These are phyloP conservation scores for Stenurella melanura DNA, from an alignment of 2,888 invertebrate species.

Conservation along the genomic window DNA sequence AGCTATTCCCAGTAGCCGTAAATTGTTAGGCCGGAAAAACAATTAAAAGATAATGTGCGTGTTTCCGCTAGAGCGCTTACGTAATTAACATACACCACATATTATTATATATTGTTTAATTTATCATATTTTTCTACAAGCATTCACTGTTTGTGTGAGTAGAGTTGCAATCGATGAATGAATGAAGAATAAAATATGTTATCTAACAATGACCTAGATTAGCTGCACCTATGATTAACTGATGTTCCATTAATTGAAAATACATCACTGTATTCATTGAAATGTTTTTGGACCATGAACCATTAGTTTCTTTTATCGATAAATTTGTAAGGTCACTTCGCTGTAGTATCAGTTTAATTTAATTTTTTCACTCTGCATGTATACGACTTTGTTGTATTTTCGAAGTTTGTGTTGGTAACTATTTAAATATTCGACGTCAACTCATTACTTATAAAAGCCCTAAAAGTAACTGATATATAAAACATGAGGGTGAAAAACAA, in stretches of 20 bases:
- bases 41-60: slow-evolving; percentile 30
- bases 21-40: slow-evolving; percentile 18
- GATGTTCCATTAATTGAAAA: neutral
- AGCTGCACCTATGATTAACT: neutral
- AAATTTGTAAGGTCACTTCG: neutral
- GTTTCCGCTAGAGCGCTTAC: slow-evolving; percentile 33
- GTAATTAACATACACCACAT: slow-evolving; percentile 4
- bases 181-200: neutral
- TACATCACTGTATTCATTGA: neutral
- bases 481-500: no score
- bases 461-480: no score
- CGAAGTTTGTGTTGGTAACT: no score
- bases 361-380: neutral
- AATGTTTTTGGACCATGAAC: neutral
- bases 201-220: slow-evolving; percentile 1
- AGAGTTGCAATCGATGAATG: neutral
- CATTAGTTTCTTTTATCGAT: neutral
- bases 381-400: neutral
- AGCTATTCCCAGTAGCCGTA: neutral
- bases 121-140: neutral
- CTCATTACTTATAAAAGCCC: no score
- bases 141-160: neutral
- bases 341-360: neutral
- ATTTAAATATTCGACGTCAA: no score
- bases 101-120: neutral